These are phyloP conservation scores for Fukomys damarensis DNA, from an alignment of 2,113 vertebrate species.

Conservation along the genomic window DNA sequence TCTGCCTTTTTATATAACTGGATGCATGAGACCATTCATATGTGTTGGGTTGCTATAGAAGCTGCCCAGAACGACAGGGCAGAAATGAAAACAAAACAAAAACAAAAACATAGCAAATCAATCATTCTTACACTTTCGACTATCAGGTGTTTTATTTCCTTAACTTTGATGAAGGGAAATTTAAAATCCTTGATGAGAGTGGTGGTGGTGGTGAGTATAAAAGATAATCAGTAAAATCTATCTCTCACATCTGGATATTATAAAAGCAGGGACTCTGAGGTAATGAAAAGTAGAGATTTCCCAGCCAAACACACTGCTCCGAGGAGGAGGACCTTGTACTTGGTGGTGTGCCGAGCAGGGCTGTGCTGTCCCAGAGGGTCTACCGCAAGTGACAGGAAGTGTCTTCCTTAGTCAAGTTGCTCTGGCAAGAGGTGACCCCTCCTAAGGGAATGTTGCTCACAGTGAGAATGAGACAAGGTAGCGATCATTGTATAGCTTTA, in stretches of 20 bases:
- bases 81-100: neutral
- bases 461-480: neutral
- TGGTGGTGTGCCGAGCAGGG: fast-evolving
- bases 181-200: neutral
- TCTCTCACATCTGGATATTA: neutral
- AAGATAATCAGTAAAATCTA: neutral
- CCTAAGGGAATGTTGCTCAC: neutral
- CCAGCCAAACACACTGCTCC: neutral
- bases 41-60: neutral
- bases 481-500: neutral
- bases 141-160: neutral
- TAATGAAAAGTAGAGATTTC: neutral
- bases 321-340: too few species aligned
- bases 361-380: neutral
- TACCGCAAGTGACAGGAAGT: neutral
- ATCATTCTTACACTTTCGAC: neutral
- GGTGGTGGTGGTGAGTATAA: neutral
- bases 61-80: neutral
- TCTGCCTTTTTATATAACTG: too few species aligned
- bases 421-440: neutral
- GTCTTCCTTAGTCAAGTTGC: neutral
- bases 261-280: neutral
- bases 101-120: neutral
- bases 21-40: neutral
- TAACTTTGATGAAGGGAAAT: neutral